These are phyloP conservation scores for Itoplectis maculator DNA, from an alignment of 2,888 invertebrate species.

Conservation along the genomic window DNA sequence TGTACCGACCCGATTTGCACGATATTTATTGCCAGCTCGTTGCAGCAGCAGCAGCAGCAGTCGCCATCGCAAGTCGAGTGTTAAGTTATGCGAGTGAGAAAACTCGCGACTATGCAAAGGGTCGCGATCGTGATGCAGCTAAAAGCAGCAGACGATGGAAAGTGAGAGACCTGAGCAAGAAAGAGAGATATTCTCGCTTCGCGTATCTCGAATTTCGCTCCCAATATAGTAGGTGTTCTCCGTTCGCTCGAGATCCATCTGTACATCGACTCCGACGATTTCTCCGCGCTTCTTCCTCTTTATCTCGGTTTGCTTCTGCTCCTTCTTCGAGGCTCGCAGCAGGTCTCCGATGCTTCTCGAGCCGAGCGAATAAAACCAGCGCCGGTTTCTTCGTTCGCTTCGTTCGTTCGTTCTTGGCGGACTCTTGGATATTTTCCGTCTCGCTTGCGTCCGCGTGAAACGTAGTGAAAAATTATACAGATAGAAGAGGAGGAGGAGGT, in stretches of 20 bases:
- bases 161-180: conserved; percentile 26
- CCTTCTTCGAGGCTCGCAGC: conserved; percentile 11
- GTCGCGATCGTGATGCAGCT: conserved; percentile 16
- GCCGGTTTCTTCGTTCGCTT: conserved; percentile 26
- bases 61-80: neutral
- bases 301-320: conserved; percentile 4
- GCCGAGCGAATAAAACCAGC: conserved; percentile 44
- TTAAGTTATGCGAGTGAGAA: conserved; percentile 24
- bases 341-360: conserved; percentile 22
- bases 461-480: conserved; percentile 51
- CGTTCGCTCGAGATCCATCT: conserved; percentile 48
- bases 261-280: conserved; percentile 29
- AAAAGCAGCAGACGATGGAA: too few species aligned
- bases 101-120: neutral
- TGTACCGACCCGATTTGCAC: conserved; percentile 3
- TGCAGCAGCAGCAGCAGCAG: neutral
- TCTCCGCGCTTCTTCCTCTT: conserved; percentile 20
- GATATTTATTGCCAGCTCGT: conserved; percentile 26
- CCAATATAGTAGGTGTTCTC: conserved; percentile 44
- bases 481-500: neutral
- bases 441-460: conserved; percentile 32
- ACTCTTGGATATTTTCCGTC: conserved; percentile 60
- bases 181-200: conserved; percentile 32
- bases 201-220: conserved; percentile 65
- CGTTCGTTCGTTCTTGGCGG: conserved; percentile 60